These are phyloP conservation scores for Campylorhamphus procurvoides DNA, from an alignment of 2,113 vertebrate genomes.

Conservation along the genomic window DNA sequence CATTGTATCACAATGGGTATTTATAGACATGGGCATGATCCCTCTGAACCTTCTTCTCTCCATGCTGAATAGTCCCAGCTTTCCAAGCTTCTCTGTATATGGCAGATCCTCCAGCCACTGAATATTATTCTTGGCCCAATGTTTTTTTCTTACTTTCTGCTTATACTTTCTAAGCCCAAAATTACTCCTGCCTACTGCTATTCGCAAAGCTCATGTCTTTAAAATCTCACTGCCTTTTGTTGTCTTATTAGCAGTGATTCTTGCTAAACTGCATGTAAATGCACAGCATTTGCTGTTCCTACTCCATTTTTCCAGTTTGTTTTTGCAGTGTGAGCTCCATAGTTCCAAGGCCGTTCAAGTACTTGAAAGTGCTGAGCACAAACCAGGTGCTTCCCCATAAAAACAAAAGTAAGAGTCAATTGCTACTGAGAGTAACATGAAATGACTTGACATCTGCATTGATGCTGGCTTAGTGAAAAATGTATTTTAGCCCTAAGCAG, in stretches of 20 bases:
- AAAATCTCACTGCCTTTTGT: not conserved
- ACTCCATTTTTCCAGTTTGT: not conserved
- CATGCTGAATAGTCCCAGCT: not conserved
- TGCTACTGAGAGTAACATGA: not conserved
- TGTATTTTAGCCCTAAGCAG: not conserved
- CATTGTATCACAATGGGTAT: not conserved
- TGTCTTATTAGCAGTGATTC: not conserved
- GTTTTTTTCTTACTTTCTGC: not conserved
- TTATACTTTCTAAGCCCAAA: not conserved
- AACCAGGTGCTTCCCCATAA: not conserved
- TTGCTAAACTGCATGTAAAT: not conserved
- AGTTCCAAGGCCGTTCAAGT: not conserved
- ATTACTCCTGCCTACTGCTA: not conserved
- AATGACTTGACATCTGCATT: not conserved
- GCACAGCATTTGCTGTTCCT: not conserved
- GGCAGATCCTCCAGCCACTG: not conserved
- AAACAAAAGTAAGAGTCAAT: not conserved
- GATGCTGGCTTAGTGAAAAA: not conserved
- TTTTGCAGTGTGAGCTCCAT: not conserved
- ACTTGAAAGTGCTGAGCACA: not conserved
- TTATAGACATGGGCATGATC: not conserved
- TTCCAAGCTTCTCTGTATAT: not conserved
- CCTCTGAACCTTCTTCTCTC: not conserved
- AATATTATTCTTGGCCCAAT: not conserved
- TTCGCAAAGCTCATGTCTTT: not conserved